Conservation (phyloP, 2,113 vertebrate species). For the Cyphotilapia sp. region DNA sequence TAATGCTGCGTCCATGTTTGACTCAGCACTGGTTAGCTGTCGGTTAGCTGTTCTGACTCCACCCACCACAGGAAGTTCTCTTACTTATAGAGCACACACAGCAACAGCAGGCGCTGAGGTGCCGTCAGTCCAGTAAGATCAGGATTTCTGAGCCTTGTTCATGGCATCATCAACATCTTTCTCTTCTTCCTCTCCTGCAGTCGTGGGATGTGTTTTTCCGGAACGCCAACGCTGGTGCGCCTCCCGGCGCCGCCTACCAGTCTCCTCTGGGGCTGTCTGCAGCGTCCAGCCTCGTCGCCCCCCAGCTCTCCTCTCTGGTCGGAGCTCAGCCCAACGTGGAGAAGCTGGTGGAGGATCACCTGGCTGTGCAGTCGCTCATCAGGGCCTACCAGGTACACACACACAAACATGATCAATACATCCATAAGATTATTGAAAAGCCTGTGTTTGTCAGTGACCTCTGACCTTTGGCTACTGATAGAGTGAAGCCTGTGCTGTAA, state of each 20-base stretch:
- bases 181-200: slow-evolving; percentile 52
- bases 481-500: background rate
- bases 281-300: slow-evolving; percentile 25
- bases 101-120: background rate
- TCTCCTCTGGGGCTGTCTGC: slow-evolving; percentile 81
- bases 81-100: background rate
- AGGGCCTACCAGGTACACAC: slow-evolving; percentile 90
- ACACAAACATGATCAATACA: background rate
- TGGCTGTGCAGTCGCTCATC: slow-evolving; percentile 96
- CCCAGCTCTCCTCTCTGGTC: slow-evolving; percentile 78
- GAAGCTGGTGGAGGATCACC: slow-evolving; percentile 95
- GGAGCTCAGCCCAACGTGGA: slow-evolving; percentile 88
- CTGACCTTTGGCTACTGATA: background rate
- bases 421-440: background rate
- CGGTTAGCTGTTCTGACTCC: background rate
- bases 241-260: slow-evolving; percentile 91
- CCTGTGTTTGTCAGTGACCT: background rate
- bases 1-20: background rate
- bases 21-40: background rate
- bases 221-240: slow-evolving; percentile 91
- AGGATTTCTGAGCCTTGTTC: background rate
- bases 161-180: background rate
- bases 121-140: background rate
- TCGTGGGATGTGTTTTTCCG: slow-evolving; percentile 99
- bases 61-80: background rate